A percentile compares a stretch with the other conserved stretches of the same genome.
These are phyloP conservation scores for Dermolepida albohirtum DNA, from an alignment of 2,888 invertebrate species.

Conservation along the genomic window DNA sequence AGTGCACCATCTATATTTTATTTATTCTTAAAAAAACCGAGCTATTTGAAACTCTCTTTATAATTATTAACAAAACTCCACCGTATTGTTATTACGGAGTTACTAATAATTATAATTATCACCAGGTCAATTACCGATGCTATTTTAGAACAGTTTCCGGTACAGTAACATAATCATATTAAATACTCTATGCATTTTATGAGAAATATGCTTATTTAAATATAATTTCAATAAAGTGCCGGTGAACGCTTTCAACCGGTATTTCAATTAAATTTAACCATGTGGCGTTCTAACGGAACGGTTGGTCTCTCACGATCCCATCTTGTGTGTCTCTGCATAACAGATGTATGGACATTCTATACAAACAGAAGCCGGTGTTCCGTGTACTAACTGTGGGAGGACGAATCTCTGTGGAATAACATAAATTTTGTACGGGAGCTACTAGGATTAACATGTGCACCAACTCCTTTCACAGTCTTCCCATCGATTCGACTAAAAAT, in stretches of 20 bases:
- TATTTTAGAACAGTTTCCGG: too few relatives aligned
- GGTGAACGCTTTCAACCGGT: conserved; percentile 4
- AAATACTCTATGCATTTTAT: too few relatives aligned
- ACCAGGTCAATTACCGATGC: too few relatives aligned
- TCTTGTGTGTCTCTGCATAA: conserved; percentile 15
- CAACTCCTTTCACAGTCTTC: conserved; percentile 18
- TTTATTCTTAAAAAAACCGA: too few relatives aligned
- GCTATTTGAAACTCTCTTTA: too few relatives aligned
- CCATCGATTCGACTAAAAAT: conserved; percentile 13
- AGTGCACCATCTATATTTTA: too few relatives aligned
- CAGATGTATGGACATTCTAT: conserved; percentile 19
- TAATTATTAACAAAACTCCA: too few relatives aligned
- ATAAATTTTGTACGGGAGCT: conserved; percentile 23
- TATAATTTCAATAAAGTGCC: not conserved
- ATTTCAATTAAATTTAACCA: conserved; percentile 23
- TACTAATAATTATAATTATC: too few relatives aligned
- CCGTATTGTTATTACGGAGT: too few relatives aligned
- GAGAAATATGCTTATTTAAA: too few relatives aligned
- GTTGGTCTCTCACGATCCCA: conserved; percentile 2
- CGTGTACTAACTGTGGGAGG: not conserved
- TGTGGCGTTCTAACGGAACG: conserved; percentile 14
- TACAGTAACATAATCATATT: too few relatives aligned
- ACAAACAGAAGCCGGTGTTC: conserved; percentile 25
- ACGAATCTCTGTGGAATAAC: conserved; percentile 24
- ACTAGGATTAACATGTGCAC: conserved; percentile 5